Percentiles rank a stretch among this genome's conserved stretches.
phyloP scores from a whole-genome alignment of 2,888 invertebrate genomes.

The Entomobrya multifasciata region DNA sequence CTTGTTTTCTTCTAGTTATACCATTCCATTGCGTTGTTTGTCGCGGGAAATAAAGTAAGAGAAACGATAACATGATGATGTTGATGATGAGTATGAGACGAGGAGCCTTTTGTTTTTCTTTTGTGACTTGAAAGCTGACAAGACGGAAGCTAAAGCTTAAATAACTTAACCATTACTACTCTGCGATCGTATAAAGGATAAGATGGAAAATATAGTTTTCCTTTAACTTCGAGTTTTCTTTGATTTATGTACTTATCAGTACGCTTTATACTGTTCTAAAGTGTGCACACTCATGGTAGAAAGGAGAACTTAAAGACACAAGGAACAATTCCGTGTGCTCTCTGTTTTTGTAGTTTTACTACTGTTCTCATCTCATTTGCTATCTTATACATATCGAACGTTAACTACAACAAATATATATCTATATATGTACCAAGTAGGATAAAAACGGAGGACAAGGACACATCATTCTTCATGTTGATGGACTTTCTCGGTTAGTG shows the following conservation, averaged over 20 bases:
- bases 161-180: constrained; percentile 18
- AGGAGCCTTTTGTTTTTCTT: constrained; percentile 67
- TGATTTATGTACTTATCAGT: constrained; percentile 57
- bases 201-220: not conserved
- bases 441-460: constrained; percentile 37
- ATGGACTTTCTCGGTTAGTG: constrained; percentile 71
- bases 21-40: not conserved
- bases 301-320: too few relatives aligned
- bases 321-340: too few relatives aligned
- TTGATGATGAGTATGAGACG: constrained; percentile 58
- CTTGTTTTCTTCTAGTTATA: not conserved
- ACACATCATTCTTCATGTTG: constrained; percentile 71
- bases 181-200: constrained; percentile 21
- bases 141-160: constrained; percentile 52
- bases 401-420: too few relatives aligned
- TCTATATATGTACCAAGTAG: constrained; percentile 10
- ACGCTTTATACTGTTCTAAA: constrained; percentile 10
- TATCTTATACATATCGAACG: not conserved
- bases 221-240: constrained; percentile 19
- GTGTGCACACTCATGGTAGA: too few relatives aligned
- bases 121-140: constrained; percentile 70
- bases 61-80: constrained; percentile 47
- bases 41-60: constrained; percentile 30
- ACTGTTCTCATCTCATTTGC: constrained; percentile 22
- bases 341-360: too few relatives aligned